phyloP scores from a whole-genome alignment of 2,797 vertebrate species.

The Lacerta agilis region DNA sequence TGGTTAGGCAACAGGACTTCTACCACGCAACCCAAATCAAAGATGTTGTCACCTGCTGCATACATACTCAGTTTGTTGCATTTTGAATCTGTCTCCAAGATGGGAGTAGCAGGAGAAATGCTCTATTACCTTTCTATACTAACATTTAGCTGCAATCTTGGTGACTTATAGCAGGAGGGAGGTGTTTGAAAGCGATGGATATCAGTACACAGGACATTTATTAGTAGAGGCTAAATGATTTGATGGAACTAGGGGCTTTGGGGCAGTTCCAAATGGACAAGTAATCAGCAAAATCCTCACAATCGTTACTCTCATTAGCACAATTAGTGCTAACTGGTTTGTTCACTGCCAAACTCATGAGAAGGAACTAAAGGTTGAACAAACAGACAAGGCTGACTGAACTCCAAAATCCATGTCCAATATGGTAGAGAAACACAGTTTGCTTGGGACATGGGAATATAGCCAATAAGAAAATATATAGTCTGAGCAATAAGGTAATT shows the following conservation, averaged over 20 bases:
- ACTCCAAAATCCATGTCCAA: neutral
- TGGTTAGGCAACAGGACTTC: neutral
- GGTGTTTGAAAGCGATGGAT: neutral
- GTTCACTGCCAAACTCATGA: neutral
- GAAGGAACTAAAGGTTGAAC: neutral
- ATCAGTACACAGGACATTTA: neutral
- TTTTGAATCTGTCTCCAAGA: neutral
- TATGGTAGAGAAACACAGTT: neutral
- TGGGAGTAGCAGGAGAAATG: neutral
- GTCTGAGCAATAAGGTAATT: neutral
- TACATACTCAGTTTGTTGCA: neutral
- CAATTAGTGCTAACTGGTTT: constrained; percentile 4
- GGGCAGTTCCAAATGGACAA: neutral
- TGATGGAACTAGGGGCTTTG: neutral
- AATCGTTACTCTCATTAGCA: neutral
- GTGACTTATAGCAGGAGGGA: neutral
- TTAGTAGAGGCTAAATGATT: neutral
- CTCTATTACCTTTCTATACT: neutral
- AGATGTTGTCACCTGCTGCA: neutral
- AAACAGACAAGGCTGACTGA: neutral
- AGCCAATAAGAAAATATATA: neutral
- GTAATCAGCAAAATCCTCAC: neutral
- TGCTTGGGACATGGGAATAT: neutral
- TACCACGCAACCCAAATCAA: neutral
- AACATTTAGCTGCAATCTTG: neutral